Conservation (phyloP, 1,140 invertebrate genomes). For the Brachionus paranguensis region DNA sequence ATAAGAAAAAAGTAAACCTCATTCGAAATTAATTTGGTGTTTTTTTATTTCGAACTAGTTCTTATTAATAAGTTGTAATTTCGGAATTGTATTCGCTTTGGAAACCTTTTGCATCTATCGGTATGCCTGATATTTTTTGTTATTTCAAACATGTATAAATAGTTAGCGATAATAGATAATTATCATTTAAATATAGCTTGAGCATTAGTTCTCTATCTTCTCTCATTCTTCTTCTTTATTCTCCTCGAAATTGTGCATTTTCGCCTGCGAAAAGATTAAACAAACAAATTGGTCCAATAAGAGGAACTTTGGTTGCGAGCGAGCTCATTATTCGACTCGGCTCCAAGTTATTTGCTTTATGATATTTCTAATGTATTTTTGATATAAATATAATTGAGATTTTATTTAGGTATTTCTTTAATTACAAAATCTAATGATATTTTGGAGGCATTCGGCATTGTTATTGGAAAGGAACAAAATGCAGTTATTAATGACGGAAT, state of each 20-base stretch:
- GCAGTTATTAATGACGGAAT: conserved; percentile 17
- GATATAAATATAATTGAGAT: conserved; percentile 35
- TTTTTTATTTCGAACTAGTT: not conserved
- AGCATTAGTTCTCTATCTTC: not conserved
- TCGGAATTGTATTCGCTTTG: not conserved
- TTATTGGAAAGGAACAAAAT: conserved; percentile 22
- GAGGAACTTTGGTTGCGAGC: not conserved
- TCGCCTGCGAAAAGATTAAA: conserved; percentile 16
- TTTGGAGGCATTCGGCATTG: conserved; percentile 1
- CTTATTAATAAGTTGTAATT: conserved; percentile 26
- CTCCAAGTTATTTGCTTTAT: conserved; percentile 23
- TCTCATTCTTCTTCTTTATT: not conserved
- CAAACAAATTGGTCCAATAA: conserved; percentile 30
- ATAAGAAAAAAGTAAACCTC: conserved; percentile 8
- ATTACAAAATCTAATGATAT: conserved; percentile 27
- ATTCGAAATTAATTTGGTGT: conserved; percentile 19
- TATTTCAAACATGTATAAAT: conserved; percentile 31
- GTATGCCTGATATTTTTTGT: conserved; percentile 27
- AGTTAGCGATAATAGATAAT: conserved; percentile 28
- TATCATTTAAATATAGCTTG: conserved; percentile 30
- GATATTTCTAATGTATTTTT: conserved; percentile 28
- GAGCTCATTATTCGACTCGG: conserved; percentile 19
- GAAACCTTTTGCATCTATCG: conserved; percentile 5
- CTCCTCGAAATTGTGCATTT: not conserved
- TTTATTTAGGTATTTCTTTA: conserved; percentile 33